Conservation (phyloP, 2,797 vertebrate species). For the Champsocephalus gunnari region DNA sequence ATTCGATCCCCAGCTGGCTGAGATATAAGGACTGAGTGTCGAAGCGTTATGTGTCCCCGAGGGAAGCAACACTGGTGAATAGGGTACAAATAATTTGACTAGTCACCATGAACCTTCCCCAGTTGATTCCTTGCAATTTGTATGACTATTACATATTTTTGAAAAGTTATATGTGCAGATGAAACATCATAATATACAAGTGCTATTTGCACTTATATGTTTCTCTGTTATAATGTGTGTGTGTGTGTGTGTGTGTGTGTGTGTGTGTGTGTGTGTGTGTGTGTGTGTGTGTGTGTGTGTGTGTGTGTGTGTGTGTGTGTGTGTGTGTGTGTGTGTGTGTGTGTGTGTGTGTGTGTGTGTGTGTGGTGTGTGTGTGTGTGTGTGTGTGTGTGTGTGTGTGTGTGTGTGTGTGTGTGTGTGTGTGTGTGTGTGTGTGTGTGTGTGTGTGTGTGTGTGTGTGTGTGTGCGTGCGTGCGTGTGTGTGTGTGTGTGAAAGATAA, state of each 20-base stretch:
- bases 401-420: conserved; percentile 18
- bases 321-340: background rate
- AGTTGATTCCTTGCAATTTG: too few species aligned
- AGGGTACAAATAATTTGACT: too few species aligned
- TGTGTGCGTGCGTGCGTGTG: background rate
- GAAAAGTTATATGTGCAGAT: too few species aligned
- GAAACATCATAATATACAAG: too few species aligned
- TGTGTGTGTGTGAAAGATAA: background rate
- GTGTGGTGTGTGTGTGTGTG: background rate
- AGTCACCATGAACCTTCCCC: too few species aligned
- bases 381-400: conserved; percentile 26
- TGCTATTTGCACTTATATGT: background rate
- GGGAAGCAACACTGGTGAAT: too few species aligned
- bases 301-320: background rate
- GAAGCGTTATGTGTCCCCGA: too few species aligned
- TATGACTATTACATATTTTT: too few species aligned
- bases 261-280: background rate
- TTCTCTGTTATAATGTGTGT: background rate
- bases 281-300: background rate
- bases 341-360: conserved; percentile 11
- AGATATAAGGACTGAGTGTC: too few species aligned
- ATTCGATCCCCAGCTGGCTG: too few species aligned
- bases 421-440: conserved; percentile 12
- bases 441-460: background rate
- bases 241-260: background rate